phyloP scores from a whole-genome alignment of 1,140 invertebrate species.

The Drosophila pseudoobscura region DNA sequence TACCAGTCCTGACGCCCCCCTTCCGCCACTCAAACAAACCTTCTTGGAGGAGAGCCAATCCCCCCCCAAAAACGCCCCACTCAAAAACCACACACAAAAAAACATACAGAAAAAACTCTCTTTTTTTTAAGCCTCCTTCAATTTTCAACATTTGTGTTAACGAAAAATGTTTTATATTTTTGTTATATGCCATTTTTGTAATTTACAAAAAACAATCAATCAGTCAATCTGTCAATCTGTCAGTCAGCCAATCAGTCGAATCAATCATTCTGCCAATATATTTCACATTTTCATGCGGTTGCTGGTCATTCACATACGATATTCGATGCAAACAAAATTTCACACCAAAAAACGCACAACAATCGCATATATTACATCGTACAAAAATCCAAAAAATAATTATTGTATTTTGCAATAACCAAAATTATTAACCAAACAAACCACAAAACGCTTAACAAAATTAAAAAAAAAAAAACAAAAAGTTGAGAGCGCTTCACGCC shows the following conservation, averaged over 20 bases:
- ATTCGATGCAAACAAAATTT: constrained; percentile 58
- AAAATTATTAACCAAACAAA: constrained; percentile 76
- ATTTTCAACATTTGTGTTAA: constrained; percentile 77
- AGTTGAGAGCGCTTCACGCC: constrained; percentile 29
- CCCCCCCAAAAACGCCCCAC: not conserved
- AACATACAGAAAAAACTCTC: constrained; percentile 15
- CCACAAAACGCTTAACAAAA: constrained; percentile 62
- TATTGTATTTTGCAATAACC: constrained; percentile 82
- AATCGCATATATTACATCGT: constrained; percentile 56
- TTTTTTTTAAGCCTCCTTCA: constrained; percentile 23
- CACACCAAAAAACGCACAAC: constrained; percentile 65
- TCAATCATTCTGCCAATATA: constrained; percentile 67
- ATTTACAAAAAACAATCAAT: constrained; percentile 51
- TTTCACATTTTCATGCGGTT: constrained; percentile 74
- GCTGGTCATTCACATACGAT: constrained; percentile 65
- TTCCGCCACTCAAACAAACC: not conserved
- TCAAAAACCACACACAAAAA: constrained; percentile 19
- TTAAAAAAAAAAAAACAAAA: constrained; percentile 24
- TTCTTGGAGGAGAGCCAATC: constrained; percentile 15
- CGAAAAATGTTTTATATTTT: constrained; percentile 83
- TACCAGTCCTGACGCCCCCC: not conserved
- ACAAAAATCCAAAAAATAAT: constrained; percentile 41
- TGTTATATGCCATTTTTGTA: constrained; percentile 72
- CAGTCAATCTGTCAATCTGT: constrained; percentile 49
- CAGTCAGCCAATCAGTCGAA: constrained; percentile 45